These are phyloP conservation scores for Corythornis madagascariensis DNA, from an alignment of 2,113 vertebrate species.

Conservation along the genomic window DNA sequence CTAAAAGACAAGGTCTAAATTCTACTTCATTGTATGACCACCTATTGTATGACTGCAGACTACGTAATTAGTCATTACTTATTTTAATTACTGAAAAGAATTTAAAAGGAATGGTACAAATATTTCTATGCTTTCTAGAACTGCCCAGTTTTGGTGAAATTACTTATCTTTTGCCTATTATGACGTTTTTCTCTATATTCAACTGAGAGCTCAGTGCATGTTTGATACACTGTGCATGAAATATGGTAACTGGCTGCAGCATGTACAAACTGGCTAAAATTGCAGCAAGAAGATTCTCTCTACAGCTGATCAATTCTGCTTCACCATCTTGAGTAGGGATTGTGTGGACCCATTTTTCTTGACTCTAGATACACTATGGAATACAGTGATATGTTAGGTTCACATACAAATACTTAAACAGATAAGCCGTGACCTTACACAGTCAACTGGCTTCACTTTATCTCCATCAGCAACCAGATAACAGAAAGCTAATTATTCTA, in stretches of 20 bases:
- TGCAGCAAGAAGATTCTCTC: neutral
- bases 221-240: neutral
- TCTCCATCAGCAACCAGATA: neutral
- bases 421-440: neutral
- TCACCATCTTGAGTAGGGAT: neutral
- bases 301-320: neutral
- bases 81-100: neutral
- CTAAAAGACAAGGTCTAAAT: neutral
- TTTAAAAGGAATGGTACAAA: neutral
- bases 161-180: neutral
- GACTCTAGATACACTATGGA: neutral
- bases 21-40: neutral
- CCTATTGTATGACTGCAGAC: neutral
- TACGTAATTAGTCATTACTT: neutral
- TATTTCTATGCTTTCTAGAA: neutral
- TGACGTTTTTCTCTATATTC: neutral
- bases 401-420: neutral
- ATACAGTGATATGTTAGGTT: neutral
- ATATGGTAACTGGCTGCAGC: neutral
- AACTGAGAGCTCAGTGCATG: neutral
- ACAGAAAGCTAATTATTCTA: neutral
- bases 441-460: neutral
- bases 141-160: neutral
- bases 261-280: neutral
- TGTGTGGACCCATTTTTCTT: neutral